phyloP scores from a whole-genome alignment of 2,888 invertebrate species.

The Polyommatus iphigenia region DNA sequence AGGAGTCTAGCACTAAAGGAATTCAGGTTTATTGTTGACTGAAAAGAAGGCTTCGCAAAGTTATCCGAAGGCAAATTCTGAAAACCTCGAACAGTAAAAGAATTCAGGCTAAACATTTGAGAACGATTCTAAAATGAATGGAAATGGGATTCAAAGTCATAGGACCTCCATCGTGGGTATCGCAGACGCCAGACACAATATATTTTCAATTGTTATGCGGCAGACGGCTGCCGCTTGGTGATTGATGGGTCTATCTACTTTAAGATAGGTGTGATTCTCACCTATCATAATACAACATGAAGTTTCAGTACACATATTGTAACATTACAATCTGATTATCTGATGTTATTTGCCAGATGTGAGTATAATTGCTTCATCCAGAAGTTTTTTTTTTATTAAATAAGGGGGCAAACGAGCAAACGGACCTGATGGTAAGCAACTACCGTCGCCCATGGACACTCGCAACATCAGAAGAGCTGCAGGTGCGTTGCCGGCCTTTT shows the following conservation, averaged over 20 bases:
- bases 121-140: not conserved
- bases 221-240: no score
- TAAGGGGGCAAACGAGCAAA: no score
- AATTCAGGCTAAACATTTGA: not conserved
- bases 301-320: not conserved
- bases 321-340: slow-evolving; percentile 8
- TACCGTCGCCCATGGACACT: no score
- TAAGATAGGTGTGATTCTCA: no score
- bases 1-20: not conserved
- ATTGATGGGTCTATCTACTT: no score
- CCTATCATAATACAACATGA: not conserved
- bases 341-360: slow-evolving; percentile 19
- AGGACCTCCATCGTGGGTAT: no score
- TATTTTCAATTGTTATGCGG: no score
- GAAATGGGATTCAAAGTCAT: not conserved
- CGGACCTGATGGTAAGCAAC: no score
- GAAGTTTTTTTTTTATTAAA: no score
- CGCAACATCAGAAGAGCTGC: no score
- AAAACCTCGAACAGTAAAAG: not conserved
- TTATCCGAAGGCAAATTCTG: not conserved
- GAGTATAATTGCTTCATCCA: slow-evolving; percentile 13
- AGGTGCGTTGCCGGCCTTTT: no score
- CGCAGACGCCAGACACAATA: no score
- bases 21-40: not conserved
- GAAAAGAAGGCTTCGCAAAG: not conserved